These are phyloP conservation scores for Drosophila pseudotakahashii DNA, from an alignment of 2,888 invertebrate species.

Conservation along the genomic window DNA sequence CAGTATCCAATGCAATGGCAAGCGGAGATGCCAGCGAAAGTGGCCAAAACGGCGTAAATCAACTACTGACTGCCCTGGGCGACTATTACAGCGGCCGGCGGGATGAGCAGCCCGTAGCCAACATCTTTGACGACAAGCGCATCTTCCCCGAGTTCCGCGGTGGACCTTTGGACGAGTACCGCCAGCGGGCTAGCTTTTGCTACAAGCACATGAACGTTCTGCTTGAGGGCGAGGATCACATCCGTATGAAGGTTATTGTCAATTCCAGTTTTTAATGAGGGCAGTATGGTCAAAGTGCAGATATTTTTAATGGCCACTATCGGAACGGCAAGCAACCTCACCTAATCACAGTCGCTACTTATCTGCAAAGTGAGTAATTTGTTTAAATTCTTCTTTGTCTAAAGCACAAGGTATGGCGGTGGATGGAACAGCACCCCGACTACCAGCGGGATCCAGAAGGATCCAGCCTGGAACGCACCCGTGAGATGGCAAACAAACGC, in stretches of 20 bases:
- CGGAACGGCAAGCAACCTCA: neutral
- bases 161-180: conserved; percentile 88
- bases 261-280: conserved; percentile 61
- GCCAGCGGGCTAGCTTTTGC: conserved; percentile 88
- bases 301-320: neutral
- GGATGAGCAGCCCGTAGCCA: conserved; percentile 27
- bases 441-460: conserved; percentile 86
- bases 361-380: conserved; percentile 40
- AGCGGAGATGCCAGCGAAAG: too few relatives aligned
- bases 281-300: conserved; percentile 50
- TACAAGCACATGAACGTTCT: conserved; percentile 87
- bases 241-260: conserved; percentile 84
- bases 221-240: conserved; percentile 85
- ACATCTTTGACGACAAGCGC: conserved; percentile 80
- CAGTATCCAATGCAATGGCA: too few relatives aligned
- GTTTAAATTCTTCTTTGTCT: conserved; percentile 37
- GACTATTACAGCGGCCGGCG: conserved; percentile 47
- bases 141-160: conserved; percentile 87
- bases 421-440: conserved; percentile 86
- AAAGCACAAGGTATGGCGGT: conserved; percentile 86
- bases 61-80: conserved; percentile 45
- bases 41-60: conserved; percentile 10
- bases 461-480: conserved; percentile 86
- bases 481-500: conserved; percentile 86
- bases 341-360: conserved; percentile 12